phyloP scores from a whole-genome alignment of 2,797 vertebrate genomes.

The Silurus lanzhouensis region DNA sequence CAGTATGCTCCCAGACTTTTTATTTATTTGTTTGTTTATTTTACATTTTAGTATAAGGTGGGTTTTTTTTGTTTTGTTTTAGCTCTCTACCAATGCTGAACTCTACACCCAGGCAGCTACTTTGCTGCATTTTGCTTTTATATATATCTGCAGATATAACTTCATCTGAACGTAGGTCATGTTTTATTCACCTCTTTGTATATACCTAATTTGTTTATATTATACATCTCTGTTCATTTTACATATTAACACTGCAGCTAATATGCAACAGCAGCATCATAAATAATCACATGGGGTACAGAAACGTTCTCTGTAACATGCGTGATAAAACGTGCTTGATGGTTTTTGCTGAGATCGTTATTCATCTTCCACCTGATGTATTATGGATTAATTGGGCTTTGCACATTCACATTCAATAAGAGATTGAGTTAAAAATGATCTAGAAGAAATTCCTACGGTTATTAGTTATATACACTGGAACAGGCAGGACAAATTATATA shows the following conservation, averaged over 20 bases:
- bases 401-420: background rate
- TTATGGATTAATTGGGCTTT: constrained; percentile 35
- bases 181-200: background rate
- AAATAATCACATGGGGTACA: constrained; percentile 9
- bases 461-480: background rate
- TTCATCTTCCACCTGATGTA: background rate
- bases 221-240: background rate
- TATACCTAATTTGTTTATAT: background rate
- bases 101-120: constrained; percentile 15
- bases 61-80: background rate
- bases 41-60: background rate
- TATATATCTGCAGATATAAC: constrained; percentile 12
- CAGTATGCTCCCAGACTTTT: background rate
- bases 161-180: constrained; percentile 37
- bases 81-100: constrained; percentile 25
- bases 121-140: constrained; percentile 29
- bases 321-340: background rate
- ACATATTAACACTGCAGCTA: background rate
- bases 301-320: background rate
- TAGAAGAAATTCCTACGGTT: background rate
- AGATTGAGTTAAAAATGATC: background rate
- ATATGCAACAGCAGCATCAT: background rate
- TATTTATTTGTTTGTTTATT: constrained; percentile 9
- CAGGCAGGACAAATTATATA: background rate
- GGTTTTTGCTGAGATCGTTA: background rate